Evolutionary conservation across 2,797 vertebrate genomes (phyloP).

Genomic region (Xenentodon cancila): DNA sequence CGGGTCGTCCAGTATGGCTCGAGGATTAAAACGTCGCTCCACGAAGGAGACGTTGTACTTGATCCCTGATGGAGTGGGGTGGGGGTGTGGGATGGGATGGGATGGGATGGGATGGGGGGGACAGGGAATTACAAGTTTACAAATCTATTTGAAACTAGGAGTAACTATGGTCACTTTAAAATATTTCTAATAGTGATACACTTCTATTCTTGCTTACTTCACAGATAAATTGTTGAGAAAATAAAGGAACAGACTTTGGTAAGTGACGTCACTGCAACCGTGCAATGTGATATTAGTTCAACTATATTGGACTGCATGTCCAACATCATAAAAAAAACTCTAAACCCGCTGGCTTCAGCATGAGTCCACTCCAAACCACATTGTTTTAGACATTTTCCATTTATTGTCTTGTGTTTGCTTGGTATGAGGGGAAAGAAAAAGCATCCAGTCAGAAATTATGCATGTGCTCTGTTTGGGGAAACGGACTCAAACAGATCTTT

Average conservation of each 20-base stretch:
- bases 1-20: conserved; percentile 89
- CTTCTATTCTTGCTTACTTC: not conserved
- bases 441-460: conserved; percentile 21
- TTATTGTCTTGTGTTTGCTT: conserved; percentile 39
- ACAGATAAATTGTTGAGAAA: conserved; percentile 10
- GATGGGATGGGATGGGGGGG: no score
- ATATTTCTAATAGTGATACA: conserved; percentile 1
- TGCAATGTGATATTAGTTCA: conserved; percentile 23
- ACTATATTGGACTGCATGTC: conserved; percentile 43
- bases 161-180: not conserved
- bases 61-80: conserved; percentile 72
- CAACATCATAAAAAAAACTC: conserved; percentile 41
- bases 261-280: conserved; percentile 40
- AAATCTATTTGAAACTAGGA: not conserved
- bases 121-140: conserved; percentile 7
- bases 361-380: conserved; percentile 58
- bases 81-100: no score
- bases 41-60: conserved; percentile 89
- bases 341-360: conserved; percentile 36
- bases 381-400: conserved; percentile 53
- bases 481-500: conserved; percentile 11
- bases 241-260: conserved; percentile 14
- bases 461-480: conserved; percentile 24
- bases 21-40: conserved; percentile 91
- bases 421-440: conserved; percentile 32